A percentile compares a stretch with the other conserved stretches of the same genome.
phyloP scores from a whole-genome alignment of 2,113 vertebrate genomes.

The Callionymus lyra region DNA sequence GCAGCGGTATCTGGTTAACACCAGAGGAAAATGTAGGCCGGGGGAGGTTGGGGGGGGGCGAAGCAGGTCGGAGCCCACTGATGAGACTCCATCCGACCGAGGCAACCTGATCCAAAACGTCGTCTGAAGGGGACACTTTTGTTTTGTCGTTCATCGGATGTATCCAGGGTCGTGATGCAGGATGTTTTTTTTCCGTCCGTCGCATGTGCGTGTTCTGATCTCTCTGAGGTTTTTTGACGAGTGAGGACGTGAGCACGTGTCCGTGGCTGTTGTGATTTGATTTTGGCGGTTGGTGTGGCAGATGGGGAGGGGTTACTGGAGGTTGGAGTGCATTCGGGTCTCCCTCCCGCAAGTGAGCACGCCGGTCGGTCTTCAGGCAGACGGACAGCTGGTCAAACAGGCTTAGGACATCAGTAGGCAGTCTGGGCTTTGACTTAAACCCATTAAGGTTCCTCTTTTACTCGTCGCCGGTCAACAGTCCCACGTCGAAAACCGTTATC shows the following conservation, averaged over 20 bases:
- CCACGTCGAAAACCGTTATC: slow-evolving; percentile 44
- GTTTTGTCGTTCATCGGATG: not conserved
- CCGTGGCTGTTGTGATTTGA: slow-evolving; percentile 38
- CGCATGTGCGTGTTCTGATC: slow-evolving; percentile 6
- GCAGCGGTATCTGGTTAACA: slow-evolving; percentile 34
- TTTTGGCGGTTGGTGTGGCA: slow-evolving; percentile 55
- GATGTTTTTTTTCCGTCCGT: not conserved
- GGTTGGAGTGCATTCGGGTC: slow-evolving; percentile 30
- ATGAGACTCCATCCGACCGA: slow-evolving; percentile 23
- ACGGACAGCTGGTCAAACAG: slow-evolving; percentile 69
- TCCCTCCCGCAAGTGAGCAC: slow-evolving; percentile 36
- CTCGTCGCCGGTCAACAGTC: slow-evolving; percentile 38
- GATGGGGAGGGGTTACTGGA: slow-evolving; percentile 34
- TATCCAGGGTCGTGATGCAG: not conserved
- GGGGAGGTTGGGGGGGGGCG: not conserved
- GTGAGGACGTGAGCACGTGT: slow-evolving; percentile 20
- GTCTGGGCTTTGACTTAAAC: slow-evolving; percentile 57
- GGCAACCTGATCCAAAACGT: slow-evolving; percentile 14
- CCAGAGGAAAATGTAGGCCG: slow-evolving; percentile 23
- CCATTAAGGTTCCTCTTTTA: slow-evolving; percentile 52
- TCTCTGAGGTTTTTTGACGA: slow-evolving; percentile 13
- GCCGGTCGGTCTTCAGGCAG: slow-evolving; percentile 43
- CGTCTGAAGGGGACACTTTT: not conserved
- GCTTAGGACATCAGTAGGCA: slow-evolving; percentile 59
- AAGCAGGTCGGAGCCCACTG: slow-evolving; percentile 4